Conservation (phyloP, 2,797 vertebrate genomes). For the Sebastes alutus region DNA sequence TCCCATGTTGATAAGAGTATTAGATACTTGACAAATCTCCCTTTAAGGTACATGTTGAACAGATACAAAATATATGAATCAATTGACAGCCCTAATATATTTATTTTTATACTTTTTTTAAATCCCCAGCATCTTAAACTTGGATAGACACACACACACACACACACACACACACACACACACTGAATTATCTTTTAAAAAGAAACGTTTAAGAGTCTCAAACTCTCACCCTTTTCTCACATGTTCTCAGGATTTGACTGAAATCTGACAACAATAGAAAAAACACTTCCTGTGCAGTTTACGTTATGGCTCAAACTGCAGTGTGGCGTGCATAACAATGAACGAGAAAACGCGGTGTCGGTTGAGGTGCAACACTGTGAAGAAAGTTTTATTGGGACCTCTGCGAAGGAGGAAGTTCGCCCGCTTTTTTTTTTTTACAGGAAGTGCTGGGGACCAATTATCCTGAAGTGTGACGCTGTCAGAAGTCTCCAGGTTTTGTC, state of each 20-base stretch:
- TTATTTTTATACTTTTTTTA: background rate
- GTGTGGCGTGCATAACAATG: constrained; percentile 50
- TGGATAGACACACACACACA: background rate
- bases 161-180: too few species aligned
- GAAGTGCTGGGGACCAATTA: constrained; percentile 80
- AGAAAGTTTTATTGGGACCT: constrained; percentile 76
- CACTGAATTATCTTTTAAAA: background rate
- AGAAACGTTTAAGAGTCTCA: background rate
- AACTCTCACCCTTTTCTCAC: background rate
- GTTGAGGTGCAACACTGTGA: constrained; percentile 74
- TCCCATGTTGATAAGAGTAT: too few species aligned
- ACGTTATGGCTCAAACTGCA: constrained; percentile 43
- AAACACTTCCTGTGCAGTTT: constrained; percentile 68
- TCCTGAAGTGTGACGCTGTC: constrained; percentile 77
- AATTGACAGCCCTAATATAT: background rate
- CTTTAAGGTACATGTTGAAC: too few species aligned
- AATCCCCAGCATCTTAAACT: background rate
- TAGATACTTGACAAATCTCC: too few species aligned
- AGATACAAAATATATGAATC: too few species aligned
- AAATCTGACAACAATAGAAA: constrained; percentile 31
- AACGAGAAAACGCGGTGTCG: constrained; percentile 56
- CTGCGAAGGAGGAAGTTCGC: constrained; percentile 72
- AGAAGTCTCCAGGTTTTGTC: constrained; percentile 82
- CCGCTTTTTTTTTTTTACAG: constrained; percentile 66
- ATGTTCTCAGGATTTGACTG: constrained; percentile 31